A percentile compares a stretch with the other conserved stretches of the same genome.
phyloP scores from a whole-genome alignment of 2,113 vertebrate genomes.

The Nymphicus hollandicus region DNA sequence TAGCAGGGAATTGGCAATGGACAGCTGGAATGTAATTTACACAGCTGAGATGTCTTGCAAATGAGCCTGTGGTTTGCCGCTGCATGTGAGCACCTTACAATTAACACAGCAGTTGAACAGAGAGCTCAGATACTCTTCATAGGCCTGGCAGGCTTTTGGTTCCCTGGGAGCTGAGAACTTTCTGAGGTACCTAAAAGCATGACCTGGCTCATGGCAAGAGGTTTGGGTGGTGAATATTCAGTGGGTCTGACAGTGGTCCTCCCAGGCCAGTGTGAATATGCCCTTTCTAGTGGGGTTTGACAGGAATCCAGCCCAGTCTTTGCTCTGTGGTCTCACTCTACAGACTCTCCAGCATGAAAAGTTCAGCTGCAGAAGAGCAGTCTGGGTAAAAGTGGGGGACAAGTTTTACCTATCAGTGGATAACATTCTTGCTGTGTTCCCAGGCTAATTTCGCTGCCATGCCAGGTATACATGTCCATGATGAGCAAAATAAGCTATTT shows the following conservation, averaged over 20 bases:
- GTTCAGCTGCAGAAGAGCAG: not conserved
- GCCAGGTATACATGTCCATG: fast-evolving
- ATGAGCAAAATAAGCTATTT: not conserved
- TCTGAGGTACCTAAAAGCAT: not conserved
- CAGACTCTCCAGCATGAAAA: not conserved
- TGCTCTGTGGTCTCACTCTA: not conserved
- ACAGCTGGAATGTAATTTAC: not conserved
- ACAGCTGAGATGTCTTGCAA: not conserved
- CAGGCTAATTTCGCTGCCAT: not conserved
- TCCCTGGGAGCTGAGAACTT: not conserved
- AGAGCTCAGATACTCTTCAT: not conserved
- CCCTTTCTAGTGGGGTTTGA: not conserved
- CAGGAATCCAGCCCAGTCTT: not conserved
- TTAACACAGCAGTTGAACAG: not conserved
- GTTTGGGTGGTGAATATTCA: not conserved
- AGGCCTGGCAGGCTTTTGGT: not conserved
- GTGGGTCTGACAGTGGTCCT: not conserved
- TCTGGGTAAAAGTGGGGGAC: not conserved
- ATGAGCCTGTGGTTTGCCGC: not conserved
- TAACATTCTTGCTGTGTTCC: not conserved
- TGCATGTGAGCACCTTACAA: not conserved
- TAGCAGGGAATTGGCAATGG: not conserved
- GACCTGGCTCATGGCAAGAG: not conserved
- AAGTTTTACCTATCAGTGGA: not conserved
- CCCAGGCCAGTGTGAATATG: not conserved